Evolutionary conservation across 2,113 vertebrate species (phyloP), one percentile per base, ranked within the genome.

Genomic region (Cyanoliseus patagonus): DNA sequence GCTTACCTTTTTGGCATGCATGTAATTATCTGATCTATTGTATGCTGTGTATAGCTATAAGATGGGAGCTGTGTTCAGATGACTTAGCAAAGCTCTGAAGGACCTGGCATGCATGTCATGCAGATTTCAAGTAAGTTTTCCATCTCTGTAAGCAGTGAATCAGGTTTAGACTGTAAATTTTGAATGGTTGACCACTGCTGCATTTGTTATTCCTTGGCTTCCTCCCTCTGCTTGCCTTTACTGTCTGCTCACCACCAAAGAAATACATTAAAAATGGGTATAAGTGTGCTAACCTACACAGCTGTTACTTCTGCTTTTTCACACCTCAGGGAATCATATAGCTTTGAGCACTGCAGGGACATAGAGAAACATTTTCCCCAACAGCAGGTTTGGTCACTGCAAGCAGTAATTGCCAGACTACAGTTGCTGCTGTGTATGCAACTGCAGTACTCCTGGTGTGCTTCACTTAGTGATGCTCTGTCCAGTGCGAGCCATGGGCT

Each of bases 41-140:
- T 5, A 5, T 5, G n/a, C 35, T 41, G 20, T 4, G 0, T 8
- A 3, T 1, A 11, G 57, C 8, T 30, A 49, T 6, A 6, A 18
- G 39, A 1, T 13, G 31, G 37, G 59, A 53, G 10, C n/a, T 28
- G 25, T 8, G 37, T 9, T 39, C 49, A 23, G 42, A 15, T 33
- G 49, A 7, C 5, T 0, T 2, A 14, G 41, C 30, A 55, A 68
- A 61, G 17, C 42, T 52, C 44, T 31, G 59, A 10, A 6, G 28
- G 76, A 16, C 57, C 70, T 11, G 25, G 25, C 3, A 4, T 9
- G 11, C 19, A 9, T 0, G 0, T 30, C 31, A 1, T 4, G n/a
- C 31, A 22, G 57, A 30, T 42, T 59, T 33, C 20, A 9, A 5
- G 42, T 6, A n/a, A 18, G 0, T 44, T 47, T 70, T 18, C 51